A percentile compares a stretch with the other conserved stretches of the same genome.
Conservation (phyloP, 2,888 invertebrate genomes). For the Parnassius mnemosyne region DNA sequence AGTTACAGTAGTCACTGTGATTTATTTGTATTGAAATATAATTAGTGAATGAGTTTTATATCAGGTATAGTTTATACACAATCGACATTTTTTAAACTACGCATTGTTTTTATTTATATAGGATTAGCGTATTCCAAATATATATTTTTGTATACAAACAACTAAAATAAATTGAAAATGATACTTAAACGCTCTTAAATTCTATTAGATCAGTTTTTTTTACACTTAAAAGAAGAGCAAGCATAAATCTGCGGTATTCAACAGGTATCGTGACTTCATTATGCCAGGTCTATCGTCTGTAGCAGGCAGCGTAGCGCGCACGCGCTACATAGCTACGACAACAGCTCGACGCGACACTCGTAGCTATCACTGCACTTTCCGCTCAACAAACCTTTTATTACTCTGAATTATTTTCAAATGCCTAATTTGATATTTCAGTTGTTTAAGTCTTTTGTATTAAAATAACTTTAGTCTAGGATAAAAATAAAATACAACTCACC, state of each 20-base stretch:
- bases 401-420: conserved; percentile 17
- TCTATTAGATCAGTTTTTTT: conserved; percentile 14
- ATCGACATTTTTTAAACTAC: no score
- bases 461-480: neutral
- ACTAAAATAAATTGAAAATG: neutral
- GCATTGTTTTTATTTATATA: no score
- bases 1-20: no score
- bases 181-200: neutral
- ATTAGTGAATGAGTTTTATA: no score
- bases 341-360: conserved; percentile 35
- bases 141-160: no score
- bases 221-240: conserved; percentile 23
- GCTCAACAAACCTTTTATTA: conserved; percentile 20
- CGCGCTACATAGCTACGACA: conserved; percentile 60
- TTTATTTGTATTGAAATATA: no score
- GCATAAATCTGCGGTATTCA: conserved; percentile 31
- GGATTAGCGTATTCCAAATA: no score
- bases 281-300: conserved; percentile 48
- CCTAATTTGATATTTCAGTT: conserved; percentile 11
- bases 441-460: neutral
- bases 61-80: no score
- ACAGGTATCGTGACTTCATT: conserved; percentile 43
- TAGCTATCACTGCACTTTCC: conserved; percentile 28
- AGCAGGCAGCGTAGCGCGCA: conserved; percentile 74
- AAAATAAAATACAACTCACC: conserved; percentile 70